phyloP scores from a whole-genome alignment of 2,888 invertebrate species.

The Hermodice carunculata region DNA sequence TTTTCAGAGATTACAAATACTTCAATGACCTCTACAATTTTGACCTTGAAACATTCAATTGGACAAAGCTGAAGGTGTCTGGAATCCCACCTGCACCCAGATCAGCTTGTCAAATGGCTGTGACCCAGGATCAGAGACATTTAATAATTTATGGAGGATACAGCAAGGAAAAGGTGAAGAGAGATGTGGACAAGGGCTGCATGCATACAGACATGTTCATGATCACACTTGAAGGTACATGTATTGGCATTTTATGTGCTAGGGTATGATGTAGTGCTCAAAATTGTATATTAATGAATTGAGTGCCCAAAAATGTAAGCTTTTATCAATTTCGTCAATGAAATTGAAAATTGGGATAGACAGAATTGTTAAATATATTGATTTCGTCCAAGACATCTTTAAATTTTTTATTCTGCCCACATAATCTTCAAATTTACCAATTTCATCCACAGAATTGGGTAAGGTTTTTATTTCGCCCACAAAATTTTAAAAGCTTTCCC shows the following conservation, averaged over 20 bases:
- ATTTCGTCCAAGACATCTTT: too few relatives aligned
- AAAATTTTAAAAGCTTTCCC: too few relatives aligned
- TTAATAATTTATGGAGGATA: slow-evolving; percentile 84
- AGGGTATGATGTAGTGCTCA: too few relatives aligned
- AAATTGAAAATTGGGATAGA: too few relatives aligned
- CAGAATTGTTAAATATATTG: too few relatives aligned
- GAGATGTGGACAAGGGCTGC: slow-evolving; percentile 81
- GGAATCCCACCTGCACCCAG: slow-evolving; percentile 80
- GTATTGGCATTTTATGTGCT: background rate
- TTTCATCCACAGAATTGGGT: too few relatives aligned
- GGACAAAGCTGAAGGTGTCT: slow-evolving; percentile 79
- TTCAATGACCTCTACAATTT: slow-evolving; percentile 89
- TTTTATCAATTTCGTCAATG: too few relatives aligned
- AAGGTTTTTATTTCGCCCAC: too few relatives aligned
- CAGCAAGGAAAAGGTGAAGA: slow-evolving; percentile 80
- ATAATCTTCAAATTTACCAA: too few relatives aligned
- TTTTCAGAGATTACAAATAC: slow-evolving; percentile 82
- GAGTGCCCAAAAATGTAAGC: too few relatives aligned
- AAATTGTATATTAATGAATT: too few relatives aligned
- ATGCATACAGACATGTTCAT: slow-evolving; percentile 80
- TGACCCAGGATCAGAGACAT: slow-evolving; percentile 72
- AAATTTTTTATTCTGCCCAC: too few relatives aligned
- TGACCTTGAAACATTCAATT: slow-evolving; percentile 82
- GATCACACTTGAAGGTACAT: slow-evolving; percentile 54
- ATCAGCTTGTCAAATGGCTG: slow-evolving; percentile 84